A percentile compares a stretch with the other conserved stretches of the same genome.
Conservation (phyloP, 2,113 vertebrate genomes). For the Corythaeola cristata region DNA sequence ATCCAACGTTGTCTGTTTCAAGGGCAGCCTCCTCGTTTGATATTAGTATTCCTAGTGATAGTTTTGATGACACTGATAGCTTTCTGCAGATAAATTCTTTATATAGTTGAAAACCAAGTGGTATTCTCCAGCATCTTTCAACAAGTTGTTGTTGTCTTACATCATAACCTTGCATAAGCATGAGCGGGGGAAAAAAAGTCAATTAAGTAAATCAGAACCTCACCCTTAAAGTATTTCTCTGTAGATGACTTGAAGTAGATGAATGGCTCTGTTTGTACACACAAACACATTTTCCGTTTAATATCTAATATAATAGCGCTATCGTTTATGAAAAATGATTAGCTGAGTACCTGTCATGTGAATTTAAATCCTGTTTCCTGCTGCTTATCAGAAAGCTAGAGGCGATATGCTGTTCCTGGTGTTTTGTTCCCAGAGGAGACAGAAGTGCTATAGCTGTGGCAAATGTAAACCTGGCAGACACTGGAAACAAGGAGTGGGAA, state of each 20-base stretch:
- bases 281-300: background rate
- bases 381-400: conserved; percentile 10
- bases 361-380: conserved; percentile 42
- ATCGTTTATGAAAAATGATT: conserved; percentile 6
- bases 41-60: background rate
- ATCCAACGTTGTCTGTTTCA: background rate
- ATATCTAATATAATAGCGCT: background rate
- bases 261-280: background rate
- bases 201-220: background rate
- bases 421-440: conserved; percentile 30
- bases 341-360: conserved; percentile 29
- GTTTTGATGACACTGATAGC: background rate
- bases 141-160: background rate
- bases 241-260: background rate
- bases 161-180: background rate
- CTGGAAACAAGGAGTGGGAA: conserved; percentile 37
- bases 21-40: background rate
- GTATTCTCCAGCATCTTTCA: background rate
- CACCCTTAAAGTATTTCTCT: background rate
- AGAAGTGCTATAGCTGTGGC: background rate
- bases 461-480: conserved; percentile 19
- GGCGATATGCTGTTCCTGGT: background rate
- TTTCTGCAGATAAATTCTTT: background rate
- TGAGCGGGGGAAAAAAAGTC: background rate
- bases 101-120: background rate